Conservation (phyloP, 2,888 invertebrate species). For the Ectemnius continuus region DNA sequence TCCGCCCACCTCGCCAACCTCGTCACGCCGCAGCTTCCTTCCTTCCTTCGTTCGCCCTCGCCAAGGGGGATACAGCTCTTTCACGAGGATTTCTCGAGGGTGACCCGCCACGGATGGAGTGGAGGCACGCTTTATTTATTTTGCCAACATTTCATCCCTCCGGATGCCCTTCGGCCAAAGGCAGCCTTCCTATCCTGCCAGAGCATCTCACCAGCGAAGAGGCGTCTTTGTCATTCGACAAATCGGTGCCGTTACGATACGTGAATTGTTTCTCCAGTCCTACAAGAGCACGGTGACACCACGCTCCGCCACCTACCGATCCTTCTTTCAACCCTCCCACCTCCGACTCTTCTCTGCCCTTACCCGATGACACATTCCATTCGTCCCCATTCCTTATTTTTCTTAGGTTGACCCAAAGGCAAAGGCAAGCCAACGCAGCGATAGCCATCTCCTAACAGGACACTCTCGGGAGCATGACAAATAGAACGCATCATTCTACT, state of each 20-base stretch:
- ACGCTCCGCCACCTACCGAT: constrained; percentile 4
- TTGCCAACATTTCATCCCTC: constrained; percentile 52
- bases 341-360: constrained; percentile 2
- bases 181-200: constrained; percentile 6
- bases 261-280: constrained; percentile 49
- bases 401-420: neutral
- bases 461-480: constrained; percentile 2
- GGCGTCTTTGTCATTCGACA: constrained; percentile 42
- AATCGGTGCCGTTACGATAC: constrained; percentile 51
- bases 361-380: neutral
- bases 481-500: neutral
- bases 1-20: no score
- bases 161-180: constrained; percentile 7
- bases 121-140: constrained; percentile 56
- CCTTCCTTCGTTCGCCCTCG: constrained; percentile 15
- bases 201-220: constrained; percentile 27
- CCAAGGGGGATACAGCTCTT: constrained; percentile 28
- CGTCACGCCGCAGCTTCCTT: no score
- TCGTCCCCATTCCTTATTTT: constrained; percentile 8
- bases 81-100: constrained; percentile 38
- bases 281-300: constrained; percentile 12
- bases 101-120: constrained; percentile 24
- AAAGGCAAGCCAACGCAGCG: no score
- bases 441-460: constrained; percentile 1
- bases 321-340: constrained; percentile 18